These are phyloP conservation scores for Chaetodon trifascialis DNA, from an alignment of 2,113 vertebrate genomes.

Conservation along the genomic window DNA sequence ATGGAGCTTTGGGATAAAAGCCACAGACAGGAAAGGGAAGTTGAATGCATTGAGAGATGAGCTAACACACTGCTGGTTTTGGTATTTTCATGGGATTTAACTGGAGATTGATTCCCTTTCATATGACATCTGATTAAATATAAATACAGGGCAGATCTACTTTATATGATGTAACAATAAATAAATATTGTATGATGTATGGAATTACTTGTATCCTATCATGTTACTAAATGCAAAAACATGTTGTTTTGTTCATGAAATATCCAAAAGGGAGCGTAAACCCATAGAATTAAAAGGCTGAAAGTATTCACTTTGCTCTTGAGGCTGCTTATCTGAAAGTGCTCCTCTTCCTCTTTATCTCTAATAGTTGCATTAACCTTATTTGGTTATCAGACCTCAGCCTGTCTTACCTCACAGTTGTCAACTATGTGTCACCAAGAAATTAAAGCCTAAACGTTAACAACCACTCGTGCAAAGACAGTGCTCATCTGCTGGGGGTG, in stretches of 20 bases:
- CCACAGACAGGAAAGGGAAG: neutral
- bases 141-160: neutral
- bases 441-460: neutral
- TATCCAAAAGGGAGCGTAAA: conserved; percentile 7
- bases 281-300: neutral
- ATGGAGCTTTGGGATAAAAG: neutral
- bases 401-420: neutral
- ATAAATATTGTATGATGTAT: conserved; percentile 24
- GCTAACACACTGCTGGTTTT: neutral
- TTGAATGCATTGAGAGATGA: neutral
- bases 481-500: neutral
- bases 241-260: conserved; percentile 19
- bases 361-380: neutral
- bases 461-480: conserved; percentile 2
- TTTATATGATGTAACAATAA: neutral
- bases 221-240: neutral
- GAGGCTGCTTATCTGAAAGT: conserved; percentile 28
- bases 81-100: neutral
- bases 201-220: neutral
- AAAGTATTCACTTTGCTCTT: conserved; percentile 1
- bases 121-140: conserved; percentile 12
- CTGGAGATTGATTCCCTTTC: neutral
- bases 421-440: neutral
- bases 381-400: neutral
- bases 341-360: conserved; percentile 7